Evolutionary conservation across 2,888 invertebrate species (phyloP).

Genomic region (Oxyscelio sp.): DNA sequence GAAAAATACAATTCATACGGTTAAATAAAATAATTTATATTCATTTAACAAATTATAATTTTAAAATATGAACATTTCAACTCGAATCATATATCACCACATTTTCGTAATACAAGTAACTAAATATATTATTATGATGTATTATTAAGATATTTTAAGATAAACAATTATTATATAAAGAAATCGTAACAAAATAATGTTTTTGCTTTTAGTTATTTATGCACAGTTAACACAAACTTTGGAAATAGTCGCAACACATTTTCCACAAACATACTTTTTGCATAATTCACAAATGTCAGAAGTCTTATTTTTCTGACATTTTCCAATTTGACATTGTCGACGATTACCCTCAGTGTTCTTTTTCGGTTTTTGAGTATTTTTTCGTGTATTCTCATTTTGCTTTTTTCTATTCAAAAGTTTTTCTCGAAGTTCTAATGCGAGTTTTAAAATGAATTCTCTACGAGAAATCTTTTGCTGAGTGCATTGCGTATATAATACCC

Average conservation of each 20-base stretch:
- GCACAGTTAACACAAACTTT: conserved; percentile 8
- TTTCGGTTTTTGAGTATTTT: conserved; percentile 1
- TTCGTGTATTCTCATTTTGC: background rate
- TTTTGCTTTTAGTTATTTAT: background rate
- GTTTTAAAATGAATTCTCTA: conserved; percentile 26
- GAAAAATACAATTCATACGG: conserved; percentile 4
- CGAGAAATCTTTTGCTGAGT: conserved; percentile 30
- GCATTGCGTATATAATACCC: conserved; percentile 78
- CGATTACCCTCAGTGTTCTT: background rate
- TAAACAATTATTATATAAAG: conserved; percentile 12
- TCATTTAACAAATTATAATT: background rate
- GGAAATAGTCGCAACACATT: conserved; percentile 6
- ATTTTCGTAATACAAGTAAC: conserved; percentile 1
- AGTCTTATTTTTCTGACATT: conserved; percentile 38
- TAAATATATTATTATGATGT: conserved; percentile 5
- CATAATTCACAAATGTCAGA: conserved; percentile 27
- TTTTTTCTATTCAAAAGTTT: conserved; percentile 16
- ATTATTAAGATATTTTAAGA: conserved; percentile 1
- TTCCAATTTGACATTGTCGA: conserved; percentile 34
- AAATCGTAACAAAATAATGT: conserved; percentile 3
- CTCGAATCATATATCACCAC: background rate
- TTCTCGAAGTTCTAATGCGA: conserved; percentile 41
- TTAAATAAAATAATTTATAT: conserved; percentile 2
- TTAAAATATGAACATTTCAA: conserved; percentile 1
- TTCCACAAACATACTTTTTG: conserved; percentile 41